Conservation (phyloP, 35 echinoderm and acorn worm species). For the Nesometra sesokonis region DNA sequence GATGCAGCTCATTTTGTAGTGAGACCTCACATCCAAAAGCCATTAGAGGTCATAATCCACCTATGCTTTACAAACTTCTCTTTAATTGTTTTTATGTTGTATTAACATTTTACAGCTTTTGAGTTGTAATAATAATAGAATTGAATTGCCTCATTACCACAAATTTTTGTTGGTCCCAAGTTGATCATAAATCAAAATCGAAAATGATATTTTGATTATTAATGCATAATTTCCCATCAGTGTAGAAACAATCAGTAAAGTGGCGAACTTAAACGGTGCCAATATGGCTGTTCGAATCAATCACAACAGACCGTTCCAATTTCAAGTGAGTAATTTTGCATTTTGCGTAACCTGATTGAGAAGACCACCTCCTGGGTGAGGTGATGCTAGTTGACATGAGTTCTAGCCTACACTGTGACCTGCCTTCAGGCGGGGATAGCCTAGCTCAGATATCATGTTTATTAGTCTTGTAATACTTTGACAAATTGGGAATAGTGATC, state of each 20-base stretch:
- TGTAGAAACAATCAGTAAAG: background rate
- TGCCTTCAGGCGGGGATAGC: background rate
- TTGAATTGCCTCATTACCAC: background rate
- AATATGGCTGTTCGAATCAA: background rate
- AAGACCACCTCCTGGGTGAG: background rate
- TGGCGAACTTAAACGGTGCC: background rate
- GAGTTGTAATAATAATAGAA: background rate
- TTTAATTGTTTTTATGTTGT: background rate
- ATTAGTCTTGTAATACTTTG: background rate
- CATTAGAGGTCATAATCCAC: too few relatives aligned
- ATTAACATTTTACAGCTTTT: background rate
- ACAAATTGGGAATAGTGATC: background rate
- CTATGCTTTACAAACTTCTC: too few relatives aligned
- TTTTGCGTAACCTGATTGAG: background rate
- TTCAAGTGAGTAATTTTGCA: background rate
- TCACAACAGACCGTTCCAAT: background rate
- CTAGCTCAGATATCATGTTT: background rate
- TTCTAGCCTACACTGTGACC: background rate
- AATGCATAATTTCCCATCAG: background rate
- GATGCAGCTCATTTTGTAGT: too few relatives aligned
- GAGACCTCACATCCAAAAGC: too few relatives aligned
- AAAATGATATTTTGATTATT: background rate
- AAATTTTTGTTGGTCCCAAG: background rate
- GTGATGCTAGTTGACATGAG: background rate
- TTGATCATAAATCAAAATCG: background rate